These are phyloP conservation scores for Peromyscus melanophrys DNA, from an alignment of 2,797 vertebrate species.

Conservation along the genomic window DNA sequence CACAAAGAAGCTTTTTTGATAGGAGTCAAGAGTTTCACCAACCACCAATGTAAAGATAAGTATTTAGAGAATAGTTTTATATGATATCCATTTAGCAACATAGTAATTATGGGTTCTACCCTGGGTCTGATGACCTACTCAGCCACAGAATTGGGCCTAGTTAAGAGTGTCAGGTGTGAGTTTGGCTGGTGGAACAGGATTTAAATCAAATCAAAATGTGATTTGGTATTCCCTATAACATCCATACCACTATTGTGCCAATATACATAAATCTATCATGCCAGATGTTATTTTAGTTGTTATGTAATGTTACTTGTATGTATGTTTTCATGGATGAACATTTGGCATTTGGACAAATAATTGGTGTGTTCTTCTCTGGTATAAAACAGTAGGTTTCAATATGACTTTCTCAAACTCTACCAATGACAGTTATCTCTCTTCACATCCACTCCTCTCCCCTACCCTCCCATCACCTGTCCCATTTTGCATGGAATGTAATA, in stretches of 20 bases:
- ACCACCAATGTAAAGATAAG: neutral
- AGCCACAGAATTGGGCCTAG: neutral
- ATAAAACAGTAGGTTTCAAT: neutral
- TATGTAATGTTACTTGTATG: neutral
- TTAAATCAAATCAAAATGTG: too few species aligned
- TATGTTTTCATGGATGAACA: neutral
- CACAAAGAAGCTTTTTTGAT: neutral
- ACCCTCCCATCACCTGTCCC: neutral
- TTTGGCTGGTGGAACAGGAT: neutral
- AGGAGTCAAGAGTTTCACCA: neutral
- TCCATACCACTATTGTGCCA: too few species aligned
- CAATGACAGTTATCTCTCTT: neutral
- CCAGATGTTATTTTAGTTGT: too few species aligned
- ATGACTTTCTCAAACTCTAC: neutral
- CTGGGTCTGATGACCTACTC: neutral
- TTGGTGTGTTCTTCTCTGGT: neutral
- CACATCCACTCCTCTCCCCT: neutral
- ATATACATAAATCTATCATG: too few species aligned
- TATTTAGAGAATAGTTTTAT: neutral
- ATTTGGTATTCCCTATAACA: too few species aligned
- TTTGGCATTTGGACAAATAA: neutral
- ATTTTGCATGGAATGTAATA: neutral
- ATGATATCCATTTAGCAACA: neutral
- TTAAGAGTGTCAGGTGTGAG: neutral
- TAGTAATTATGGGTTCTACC: neutral